Evolutionary conservation across 1,140 invertebrate species (phyloP), one percentile per base, ranked within the genome.

Genomic region (Drosophila aff.): DNA sequence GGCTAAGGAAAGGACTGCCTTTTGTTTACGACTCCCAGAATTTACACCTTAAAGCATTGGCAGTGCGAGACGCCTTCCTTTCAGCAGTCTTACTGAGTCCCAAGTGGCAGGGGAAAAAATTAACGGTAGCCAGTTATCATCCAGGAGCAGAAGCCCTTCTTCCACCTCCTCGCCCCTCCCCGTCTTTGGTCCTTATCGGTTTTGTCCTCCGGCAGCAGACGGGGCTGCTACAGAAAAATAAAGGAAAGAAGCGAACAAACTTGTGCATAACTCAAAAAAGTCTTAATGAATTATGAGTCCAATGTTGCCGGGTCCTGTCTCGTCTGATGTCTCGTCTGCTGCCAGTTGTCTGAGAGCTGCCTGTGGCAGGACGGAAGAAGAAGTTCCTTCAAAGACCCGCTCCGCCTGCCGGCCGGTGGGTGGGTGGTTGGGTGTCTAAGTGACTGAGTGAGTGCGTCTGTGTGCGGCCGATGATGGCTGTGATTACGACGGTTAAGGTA

Each of bases 21-120:
- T 91, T 91, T 91, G 82, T 91, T 91, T 91, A 91, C 81, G 72
- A 63, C 78, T 87, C 83, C 71, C 75, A 79, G 80, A 86, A 86
- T 91, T 91, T 83, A 91, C 87, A 91, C 87, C 87, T 91, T 86
- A 81, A 91, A 86, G 80, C 81, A 84, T 77, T 86, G 67, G 53
- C 66, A 66, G 62, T 18, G 52, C 61, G 28, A 41, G 46, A 13
- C 41, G 61, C 13, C 65, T 61, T 43, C 38, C 62, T 47, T 41
- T 68, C 64, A 41, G 23, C 53, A 49, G 61, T 49, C 36, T 33
- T 38, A 41, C 16, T 18, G 38, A 26, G 36, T 4, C n/a, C 28
- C 33, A 13, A 43, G 44, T 36, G 50, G 52, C 18, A 68, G 46
- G 31, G 60, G 73, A 77, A 82, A 64, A 82, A 81, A 87, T 76